Percentiles rank a stretch among this genome's conserved stretches.
Evolutionary conservation across 2,113 vertebrate genomes (phyloP).

Genomic region (Cebidichthys violaceus): DNA sequence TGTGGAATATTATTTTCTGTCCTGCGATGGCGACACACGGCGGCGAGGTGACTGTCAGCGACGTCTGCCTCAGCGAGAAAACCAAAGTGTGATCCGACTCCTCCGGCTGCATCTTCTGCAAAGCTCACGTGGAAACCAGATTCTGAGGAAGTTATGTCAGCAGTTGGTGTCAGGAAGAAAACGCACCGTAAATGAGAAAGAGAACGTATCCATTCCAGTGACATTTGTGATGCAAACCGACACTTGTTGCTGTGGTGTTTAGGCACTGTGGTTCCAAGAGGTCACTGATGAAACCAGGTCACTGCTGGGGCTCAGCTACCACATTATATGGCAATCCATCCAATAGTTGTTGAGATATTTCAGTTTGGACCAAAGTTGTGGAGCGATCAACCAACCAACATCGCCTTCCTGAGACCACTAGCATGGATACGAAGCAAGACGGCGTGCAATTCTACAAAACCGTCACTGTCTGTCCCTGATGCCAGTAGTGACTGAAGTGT

Average conservation of each 20-base stretch:
- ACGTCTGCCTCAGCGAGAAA: neutral
- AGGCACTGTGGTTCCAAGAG: neutral
- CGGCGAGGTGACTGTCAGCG: neutral
- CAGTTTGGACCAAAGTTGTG: neutral
- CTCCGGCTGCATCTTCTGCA: neutral
- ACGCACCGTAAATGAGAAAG: neutral
- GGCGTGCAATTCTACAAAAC: neutral
- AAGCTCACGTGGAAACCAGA: neutral
- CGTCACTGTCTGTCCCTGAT: neutral
- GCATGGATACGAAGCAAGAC: too few relatives aligned
- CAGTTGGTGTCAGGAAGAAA: neutral
- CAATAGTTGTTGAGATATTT: neutral
- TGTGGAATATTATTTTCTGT: constrained; percentile 21
- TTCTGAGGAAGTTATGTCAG: neutral
- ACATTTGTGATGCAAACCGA: neutral
- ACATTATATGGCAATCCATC: neutral
- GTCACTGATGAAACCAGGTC: too few relatives aligned
- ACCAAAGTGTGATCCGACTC: neutral
- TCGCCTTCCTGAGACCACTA: neutral
- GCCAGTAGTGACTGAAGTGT: neutral
- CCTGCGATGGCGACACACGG: constrained; percentile 4
- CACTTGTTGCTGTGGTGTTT: neutral
- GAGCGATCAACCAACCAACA: neutral
- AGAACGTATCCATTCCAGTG: neutral
- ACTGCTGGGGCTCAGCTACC: neutral